Evolutionary conservation across 1,140 invertebrate genomes (phyloP).

Genomic region (Philopotamus ludificatus): DNA sequence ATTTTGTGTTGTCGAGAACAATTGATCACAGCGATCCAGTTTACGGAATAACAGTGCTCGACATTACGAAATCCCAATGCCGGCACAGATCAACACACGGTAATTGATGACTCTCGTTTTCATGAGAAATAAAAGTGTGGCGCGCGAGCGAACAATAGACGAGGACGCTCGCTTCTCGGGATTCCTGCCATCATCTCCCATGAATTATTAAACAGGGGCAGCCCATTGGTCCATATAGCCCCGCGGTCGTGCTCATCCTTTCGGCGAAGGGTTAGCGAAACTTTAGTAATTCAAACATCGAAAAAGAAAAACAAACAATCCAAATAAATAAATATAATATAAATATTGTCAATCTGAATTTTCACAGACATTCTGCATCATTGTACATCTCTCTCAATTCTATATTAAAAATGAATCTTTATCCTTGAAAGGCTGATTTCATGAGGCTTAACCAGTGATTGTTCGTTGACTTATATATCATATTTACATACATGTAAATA

Average conservation of each 20-base stretch:
- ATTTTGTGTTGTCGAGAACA: background rate
- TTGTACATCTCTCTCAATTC: too few species aligned
- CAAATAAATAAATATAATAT: too few species aligned
- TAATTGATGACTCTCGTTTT: conserved; percentile 39
- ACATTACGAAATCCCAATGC: conserved; percentile 7
- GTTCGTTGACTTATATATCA: too few species aligned
- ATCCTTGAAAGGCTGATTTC: too few species aligned
- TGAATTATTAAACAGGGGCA: conserved; percentile 31
- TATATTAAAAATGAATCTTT: too few species aligned
- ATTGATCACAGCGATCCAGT: conserved; percentile 12
- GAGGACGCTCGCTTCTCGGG: conserved; percentile 16
- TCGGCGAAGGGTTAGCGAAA: too few species aligned
- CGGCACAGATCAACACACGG: conserved; percentile 13
- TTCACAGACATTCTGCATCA: too few species aligned
- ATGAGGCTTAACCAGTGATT: too few species aligned
- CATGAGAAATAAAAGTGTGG: conserved; percentile 27
- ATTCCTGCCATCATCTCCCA: conserved; percentile 12
- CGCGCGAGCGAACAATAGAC: conserved; percentile 22
- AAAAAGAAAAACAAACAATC: too few species aligned
- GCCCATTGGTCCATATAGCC: conserved; percentile 23
- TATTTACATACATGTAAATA: too few species aligned
- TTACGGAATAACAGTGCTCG: conserved; percentile 8
- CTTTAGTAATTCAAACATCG: too few species aligned
- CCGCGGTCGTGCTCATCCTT: conserved; percentile 14
- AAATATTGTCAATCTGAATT: too few species aligned